A percentile compares a stretch with the other conserved stretches of the same genome.
These are phyloP conservation scores for Drosophila fungiperda DNA, from an alignment of 2,888 invertebrate species.

Conservation along the genomic window DNA sequence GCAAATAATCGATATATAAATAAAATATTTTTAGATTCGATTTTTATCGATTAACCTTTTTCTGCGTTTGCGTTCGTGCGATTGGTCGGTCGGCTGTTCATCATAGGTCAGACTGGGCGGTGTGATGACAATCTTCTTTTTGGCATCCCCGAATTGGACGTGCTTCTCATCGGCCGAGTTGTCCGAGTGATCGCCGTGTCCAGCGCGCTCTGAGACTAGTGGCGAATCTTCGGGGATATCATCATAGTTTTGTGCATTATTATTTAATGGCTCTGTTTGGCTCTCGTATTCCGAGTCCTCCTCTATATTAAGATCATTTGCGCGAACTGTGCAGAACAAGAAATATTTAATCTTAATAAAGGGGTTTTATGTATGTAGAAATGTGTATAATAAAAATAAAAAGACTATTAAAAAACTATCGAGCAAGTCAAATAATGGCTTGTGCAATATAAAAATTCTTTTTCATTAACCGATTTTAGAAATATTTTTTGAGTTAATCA, in stretches of 20 bases:
- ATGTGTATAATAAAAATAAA: rapidly evolving
- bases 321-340: slow-evolving; percentile 74
- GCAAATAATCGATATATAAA: not conserved
- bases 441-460: not conserved
- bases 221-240: slow-evolving; percentile 85
- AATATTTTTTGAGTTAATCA: no score
- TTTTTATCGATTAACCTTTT: slow-evolving; percentile 83
- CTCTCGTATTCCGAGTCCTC: slow-evolving; percentile 84
- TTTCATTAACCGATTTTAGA: not conserved
- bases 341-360: not conserved
- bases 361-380: not conserved
- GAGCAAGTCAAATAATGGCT: no score
- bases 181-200: slow-evolving; percentile 85
- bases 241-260: slow-evolving; percentile 83
- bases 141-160: slow-evolving; percentile 86
- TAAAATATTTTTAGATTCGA: not conserved
- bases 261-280: slow-evolving; percentile 78
- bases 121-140: slow-evolving; percentile 83
- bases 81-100: slow-evolving; percentile 84
- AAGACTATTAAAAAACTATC: no score
- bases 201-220: slow-evolving; percentile 85
- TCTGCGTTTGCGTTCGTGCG: slow-evolving; percentile 86
- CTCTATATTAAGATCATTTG: slow-evolving; percentile 83
- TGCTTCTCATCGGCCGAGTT: slow-evolving; percentile 85
- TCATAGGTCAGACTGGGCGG: slow-evolving; percentile 82